Conservation (phyloP, 2,797 vertebrate species). For the Acropternis orthonyx region DNA sequence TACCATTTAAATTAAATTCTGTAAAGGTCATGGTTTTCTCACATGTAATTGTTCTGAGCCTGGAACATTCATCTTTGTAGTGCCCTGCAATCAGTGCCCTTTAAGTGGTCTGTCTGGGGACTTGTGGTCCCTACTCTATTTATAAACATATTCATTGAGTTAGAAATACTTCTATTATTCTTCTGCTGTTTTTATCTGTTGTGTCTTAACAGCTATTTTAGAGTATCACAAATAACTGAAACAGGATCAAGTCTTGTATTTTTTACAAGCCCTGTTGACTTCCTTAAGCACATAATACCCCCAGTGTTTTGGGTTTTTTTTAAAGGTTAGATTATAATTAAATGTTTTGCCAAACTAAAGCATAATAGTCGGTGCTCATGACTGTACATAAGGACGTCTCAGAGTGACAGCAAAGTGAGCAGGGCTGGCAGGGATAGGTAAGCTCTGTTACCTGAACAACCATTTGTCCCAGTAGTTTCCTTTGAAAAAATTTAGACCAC, state of each 20-base stretch:
- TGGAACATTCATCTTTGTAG: neutral
- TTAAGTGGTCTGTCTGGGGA: neutral
- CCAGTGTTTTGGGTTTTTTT: neutral
- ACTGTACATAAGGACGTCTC: neutral
- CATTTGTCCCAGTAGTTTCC: neutral
- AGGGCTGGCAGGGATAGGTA: neutral
- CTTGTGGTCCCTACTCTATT: neutral
- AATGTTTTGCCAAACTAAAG: neutral
- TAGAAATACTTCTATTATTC: neutral
- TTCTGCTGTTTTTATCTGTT: neutral
- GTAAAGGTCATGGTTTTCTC: neutral
- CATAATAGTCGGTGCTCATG: neutral
- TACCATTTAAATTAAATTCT: neutral
- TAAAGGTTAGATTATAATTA: conserved; percentile 2
- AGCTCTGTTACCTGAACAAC: neutral
- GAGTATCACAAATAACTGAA: neutral
- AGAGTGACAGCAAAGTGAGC: neutral
- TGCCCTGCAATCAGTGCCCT: neutral
- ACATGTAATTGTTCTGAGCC: neutral
- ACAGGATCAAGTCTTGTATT: neutral
- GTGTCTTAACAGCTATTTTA: conserved; percentile 6
- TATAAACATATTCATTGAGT: neutral
- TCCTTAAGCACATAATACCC: neutral
- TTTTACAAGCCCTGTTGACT: conserved; percentile 23
- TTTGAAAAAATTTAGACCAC: neutral